Evolutionary conservation across 2,797 vertebrate species (phyloP), one percentile per base, ranked within the genome.

Genomic region (Melopsittacus undulatus): DNA sequence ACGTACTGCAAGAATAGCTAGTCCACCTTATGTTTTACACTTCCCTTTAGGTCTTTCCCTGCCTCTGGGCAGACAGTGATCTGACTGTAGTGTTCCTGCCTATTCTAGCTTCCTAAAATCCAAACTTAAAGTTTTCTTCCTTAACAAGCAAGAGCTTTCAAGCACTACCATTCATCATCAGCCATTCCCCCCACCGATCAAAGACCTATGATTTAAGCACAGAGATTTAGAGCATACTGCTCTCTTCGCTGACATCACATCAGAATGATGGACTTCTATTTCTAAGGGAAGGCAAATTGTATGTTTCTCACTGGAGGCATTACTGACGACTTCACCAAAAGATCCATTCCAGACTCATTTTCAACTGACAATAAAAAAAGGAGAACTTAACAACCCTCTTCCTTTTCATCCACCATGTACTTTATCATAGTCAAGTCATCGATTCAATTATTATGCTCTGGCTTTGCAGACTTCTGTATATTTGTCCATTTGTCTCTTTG

Each of bases 401-500:
- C 93, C 86, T 93, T 79, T 95, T 64, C 1, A 1, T 48, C 68
- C 45, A 85, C 57, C 4, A 8, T 5, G 48, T 56, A 94, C 82
- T 96, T 96, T 48, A 96, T 95, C 95, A 95, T 9, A 83, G 93
- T 87, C 92, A 94, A 92, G 83, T 64, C 94, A 92, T 83, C 4
- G 54, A 96, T 94, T 73, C 83, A 87, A 88, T 97, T 85, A 90
- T 64, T 82, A 93, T 48, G 59, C 48, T 91, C 64, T 78, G 74
- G n/a, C 70, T 85, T 80, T 70, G 78, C 79, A 92, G 87, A 54
- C 63, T 90, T 83, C 80, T 54, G 73, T 96, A n/a, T 90, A 91
- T 95, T 93, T 96, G 63, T 79, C 73, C 76, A 96, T 95, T 90
- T 88, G 63, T 92, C 94, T 96, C 90, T 92, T 87, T 80, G 92